Conservation (phyloP, 2,888 invertebrate species). For the Argyra leucocephala region DNA sequence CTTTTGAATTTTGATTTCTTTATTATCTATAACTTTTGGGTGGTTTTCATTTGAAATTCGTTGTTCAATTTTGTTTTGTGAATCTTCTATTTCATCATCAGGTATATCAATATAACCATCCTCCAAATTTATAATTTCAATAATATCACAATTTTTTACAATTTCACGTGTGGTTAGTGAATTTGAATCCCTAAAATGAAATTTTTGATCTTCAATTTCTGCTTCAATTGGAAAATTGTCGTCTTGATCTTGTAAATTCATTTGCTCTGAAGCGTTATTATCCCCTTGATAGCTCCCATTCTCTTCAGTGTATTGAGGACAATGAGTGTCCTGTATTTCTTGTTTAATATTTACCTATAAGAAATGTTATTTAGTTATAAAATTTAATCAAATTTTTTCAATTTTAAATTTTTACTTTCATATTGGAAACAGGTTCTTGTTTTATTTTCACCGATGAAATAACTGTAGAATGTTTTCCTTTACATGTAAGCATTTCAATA, state of each 20-base stretch:
- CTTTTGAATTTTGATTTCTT: neutral
- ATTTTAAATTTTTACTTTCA: slow-evolving; percentile 27
- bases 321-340: neutral
- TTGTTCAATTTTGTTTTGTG: neutral
- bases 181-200: neutral
- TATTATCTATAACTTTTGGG: neutral
- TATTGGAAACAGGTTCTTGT: slow-evolving; percentile 40
- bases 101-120: slow-evolving; percentile 41
- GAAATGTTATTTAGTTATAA: neutral
- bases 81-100: slow-evolving; percentile 31
- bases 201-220: neutral
- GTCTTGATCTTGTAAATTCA: slow-evolving; percentile 31
- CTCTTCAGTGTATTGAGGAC: neutral
- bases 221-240: slow-evolving; percentile 27
- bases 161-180: slow-evolving; percentile 36
- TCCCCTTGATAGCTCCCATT: neutral
- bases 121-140: slow-evolving; percentile 42
- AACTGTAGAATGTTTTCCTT: slow-evolving; percentile 17
- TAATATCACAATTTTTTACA: slow-evolving; percentile 42
- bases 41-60: neutral
- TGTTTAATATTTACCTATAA: neutral
- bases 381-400: too few species aligned
- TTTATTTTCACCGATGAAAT: slow-evolving; percentile 35
- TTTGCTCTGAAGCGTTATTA: slow-evolving; percentile 17
- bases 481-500: neutral